Percentiles rank a stretch among this genome's conserved stretches.
phyloP scores from a whole-genome alignment of 1,140 invertebrate genomes.

The Drosophila jambulina region DNA sequence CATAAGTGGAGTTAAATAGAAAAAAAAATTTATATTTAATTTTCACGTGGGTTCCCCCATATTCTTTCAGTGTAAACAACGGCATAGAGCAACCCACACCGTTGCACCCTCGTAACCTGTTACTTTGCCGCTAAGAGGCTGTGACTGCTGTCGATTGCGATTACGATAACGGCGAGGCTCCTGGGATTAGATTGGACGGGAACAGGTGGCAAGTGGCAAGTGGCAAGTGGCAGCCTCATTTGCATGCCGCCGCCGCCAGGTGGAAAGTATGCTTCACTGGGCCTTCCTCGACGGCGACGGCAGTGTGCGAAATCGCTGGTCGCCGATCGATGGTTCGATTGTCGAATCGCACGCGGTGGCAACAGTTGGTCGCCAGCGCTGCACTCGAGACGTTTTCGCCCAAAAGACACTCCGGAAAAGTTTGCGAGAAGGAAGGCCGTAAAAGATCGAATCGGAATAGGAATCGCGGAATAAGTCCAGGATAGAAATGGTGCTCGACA shows the following conservation, averaged over 20 bases:
- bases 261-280: constrained; percentile 75
- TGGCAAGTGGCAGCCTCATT: constrained; percentile 66
- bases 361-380: constrained; percentile 75
- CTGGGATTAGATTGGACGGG: constrained; percentile 1
- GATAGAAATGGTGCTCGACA: constrained; percentile 85
- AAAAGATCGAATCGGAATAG: constrained; percentile 1
- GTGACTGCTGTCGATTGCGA: constrained; percentile 67
- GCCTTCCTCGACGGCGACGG: constrained; percentile 6
- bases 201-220: constrained; percentile 1
- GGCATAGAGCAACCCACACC: neutral
- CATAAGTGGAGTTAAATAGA: no score
- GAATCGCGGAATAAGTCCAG: constrained; percentile 6
- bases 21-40: neutral
- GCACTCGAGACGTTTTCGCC: constrained; percentile 29
- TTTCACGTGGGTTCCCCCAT: no score
- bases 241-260: constrained; percentile 56
- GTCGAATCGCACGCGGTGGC: constrained; percentile 25
- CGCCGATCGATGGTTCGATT: constrained; percentile 47
- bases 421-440: neutral
- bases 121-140: constrained; percentile 62
- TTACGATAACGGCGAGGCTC: constrained; percentile 42
- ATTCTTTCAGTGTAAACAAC: constrained; percentile 13
- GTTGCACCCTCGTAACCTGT: constrained; percentile 30
- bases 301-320: constrained; percentile 41
- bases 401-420: constrained; percentile 18